These are phyloP conservation scores for Eremophila alpestris DNA, from an alignment of 2,797 vertebrate genomes.

Conservation along the genomic window DNA sequence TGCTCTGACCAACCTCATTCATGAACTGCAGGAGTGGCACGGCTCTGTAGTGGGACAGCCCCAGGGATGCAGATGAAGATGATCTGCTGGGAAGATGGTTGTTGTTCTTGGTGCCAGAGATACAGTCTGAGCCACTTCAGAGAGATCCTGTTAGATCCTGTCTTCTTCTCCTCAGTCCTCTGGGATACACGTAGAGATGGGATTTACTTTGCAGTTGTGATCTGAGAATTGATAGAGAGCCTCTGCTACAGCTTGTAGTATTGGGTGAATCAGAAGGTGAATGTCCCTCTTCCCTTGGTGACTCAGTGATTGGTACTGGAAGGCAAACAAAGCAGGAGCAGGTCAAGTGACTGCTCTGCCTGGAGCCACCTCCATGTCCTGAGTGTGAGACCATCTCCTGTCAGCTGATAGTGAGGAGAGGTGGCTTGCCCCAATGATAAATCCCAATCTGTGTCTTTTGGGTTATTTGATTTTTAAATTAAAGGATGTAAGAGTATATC, in stretches of 20 bases:
- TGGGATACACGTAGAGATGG: not conserved
- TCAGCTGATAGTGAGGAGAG: not conserved
- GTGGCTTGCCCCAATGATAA: not conserved
- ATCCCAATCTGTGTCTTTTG: not conserved
- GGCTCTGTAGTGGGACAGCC: not conserved
- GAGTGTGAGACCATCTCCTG: not conserved
- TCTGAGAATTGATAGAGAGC: not conserved
- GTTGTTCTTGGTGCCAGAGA: not conserved
- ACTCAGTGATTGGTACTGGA: not conserved
- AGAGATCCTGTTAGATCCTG: not conserved
- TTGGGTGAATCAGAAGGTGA: not conserved
- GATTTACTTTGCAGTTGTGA: not conserved
- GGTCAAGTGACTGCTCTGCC: not conserved
- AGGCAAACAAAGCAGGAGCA: not conserved
- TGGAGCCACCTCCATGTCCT: not conserved
- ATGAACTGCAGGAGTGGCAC: not conserved
- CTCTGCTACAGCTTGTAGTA: not conserved
- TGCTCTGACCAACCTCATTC: not conserved
- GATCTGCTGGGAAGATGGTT: not conserved
- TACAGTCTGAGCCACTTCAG: not conserved
- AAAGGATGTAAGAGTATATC: fast-evolving
- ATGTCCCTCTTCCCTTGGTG: not conserved
- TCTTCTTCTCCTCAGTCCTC: not conserved
- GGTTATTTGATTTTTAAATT: not conserved
- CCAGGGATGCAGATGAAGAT: not conserved